phyloP scores from a whole-genome alignment of 1,140 invertebrate genomes.

The Nilaparvata lugens region DNA sequence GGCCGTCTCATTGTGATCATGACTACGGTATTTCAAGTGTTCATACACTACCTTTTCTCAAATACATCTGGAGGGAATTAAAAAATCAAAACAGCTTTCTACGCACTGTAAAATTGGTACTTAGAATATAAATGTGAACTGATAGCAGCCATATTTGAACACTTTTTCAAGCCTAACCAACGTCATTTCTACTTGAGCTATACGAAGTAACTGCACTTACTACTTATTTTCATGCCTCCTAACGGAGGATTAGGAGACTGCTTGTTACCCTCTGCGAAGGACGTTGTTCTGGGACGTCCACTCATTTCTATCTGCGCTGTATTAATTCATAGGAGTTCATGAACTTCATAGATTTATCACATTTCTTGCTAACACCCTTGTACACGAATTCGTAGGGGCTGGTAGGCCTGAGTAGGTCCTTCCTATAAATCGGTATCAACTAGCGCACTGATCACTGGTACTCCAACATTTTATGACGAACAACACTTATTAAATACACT shows the following conservation, averaged over 20 bases:
- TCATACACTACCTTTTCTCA: too few species aligned
- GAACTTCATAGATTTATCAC: constrained; percentile 53
- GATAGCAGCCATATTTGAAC: constrained; percentile 27
- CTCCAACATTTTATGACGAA: constrained; percentile 2
- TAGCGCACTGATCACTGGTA: constrained; percentile 13
- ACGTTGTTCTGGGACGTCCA: constrained; percentile 91
- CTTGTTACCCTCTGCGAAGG: constrained; percentile 92
- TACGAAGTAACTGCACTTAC: constrained; percentile 58
- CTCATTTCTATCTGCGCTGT: constrained; percentile 58
- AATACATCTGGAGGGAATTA: too few species aligned
- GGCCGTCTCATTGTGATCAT: too few species aligned
- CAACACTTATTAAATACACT: too few species aligned
- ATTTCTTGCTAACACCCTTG: constrained; percentile 54
- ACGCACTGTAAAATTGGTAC: background rate
- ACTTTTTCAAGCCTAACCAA: constrained; percentile 26
- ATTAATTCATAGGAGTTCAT: constrained; percentile 30
- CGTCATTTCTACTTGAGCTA: constrained; percentile 23
- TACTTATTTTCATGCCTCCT: constrained; percentile 89
- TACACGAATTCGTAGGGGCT: constrained; percentile 15
- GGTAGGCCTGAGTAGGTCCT: constrained; percentile 20
- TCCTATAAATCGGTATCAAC: constrained; percentile 3
- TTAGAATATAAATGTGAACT: constrained; percentile 9
- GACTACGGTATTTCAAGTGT: too few species aligned
- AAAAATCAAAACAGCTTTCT: too few species aligned
- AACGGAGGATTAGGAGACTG: constrained; percentile 72